A percentile compares a stretch with the other conserved stretches of the same genome.
Conservation (phyloP, 2,797 vertebrate species). For the Saxicola maurus region DNA sequence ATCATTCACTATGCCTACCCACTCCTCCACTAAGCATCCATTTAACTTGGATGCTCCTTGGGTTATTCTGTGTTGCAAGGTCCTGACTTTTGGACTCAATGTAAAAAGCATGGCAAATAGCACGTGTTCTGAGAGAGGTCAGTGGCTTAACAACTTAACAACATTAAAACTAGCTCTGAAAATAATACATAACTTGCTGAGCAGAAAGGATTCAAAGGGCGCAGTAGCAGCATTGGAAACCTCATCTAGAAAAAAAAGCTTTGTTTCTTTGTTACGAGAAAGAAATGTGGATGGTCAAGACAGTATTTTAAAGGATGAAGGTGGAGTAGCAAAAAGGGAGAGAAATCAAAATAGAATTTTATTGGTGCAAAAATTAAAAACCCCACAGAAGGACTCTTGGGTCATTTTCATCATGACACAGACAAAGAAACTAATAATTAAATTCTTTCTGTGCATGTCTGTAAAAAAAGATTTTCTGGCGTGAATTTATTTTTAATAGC, state of each 20-base stretch:
- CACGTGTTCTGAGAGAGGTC: background rate
- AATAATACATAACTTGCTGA: background rate
- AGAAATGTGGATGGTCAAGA: background rate
- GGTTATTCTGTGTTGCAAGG: background rate
- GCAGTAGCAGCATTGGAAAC: background rate
- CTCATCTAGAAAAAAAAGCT: background rate
- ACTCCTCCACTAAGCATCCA: background rate
- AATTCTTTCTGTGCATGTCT: background rate
- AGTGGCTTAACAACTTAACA: background rate
- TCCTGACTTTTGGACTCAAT: background rate
- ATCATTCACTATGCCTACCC: background rate
- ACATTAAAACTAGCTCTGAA: background rate
- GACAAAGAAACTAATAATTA: background rate
- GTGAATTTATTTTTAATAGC: background rate
- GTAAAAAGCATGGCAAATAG: background rate
- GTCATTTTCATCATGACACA: background rate
- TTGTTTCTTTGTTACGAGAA: background rate
- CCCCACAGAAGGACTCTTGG: background rate
- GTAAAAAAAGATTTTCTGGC: background rate
- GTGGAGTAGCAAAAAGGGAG: background rate
- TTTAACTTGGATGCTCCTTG: background rate
- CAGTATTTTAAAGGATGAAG: background rate
- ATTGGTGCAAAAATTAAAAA: background rate
- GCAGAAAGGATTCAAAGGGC: background rate
- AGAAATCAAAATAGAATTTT: background rate